Evolutionary conservation across 2,113 vertebrate species (phyloP).

Genomic region (Hemiprocne comata): DNA sequence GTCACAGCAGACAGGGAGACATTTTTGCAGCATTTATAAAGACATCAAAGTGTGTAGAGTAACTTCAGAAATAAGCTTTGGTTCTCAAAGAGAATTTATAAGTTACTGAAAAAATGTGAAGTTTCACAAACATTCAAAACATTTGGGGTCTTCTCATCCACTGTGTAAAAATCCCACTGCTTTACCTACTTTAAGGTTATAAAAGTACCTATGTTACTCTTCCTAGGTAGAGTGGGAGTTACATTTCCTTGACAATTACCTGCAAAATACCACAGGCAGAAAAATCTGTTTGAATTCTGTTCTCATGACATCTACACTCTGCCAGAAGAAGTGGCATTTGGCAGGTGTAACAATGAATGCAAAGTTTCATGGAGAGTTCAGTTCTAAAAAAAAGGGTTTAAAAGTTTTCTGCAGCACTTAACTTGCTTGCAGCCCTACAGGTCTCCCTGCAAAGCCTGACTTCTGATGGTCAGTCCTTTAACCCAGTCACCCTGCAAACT

Average conservation of each 20-base stretch:
- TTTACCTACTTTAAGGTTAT: background rate
- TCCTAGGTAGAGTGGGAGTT: background rate
- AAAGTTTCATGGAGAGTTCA: background rate
- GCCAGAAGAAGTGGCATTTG: background rate
- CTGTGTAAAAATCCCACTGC: background rate
- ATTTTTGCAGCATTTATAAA: conserved; percentile 1
- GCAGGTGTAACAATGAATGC: background rate
- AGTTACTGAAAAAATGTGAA: background rate
- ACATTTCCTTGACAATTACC: background rate
- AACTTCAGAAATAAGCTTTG: conserved; percentile 4
- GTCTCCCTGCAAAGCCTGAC: background rate
- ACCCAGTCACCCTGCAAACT: background rate
- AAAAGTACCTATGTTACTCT: background rate
- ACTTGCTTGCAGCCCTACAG: background rate
- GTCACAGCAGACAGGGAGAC: conserved; percentile 10
- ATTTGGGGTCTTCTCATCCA: background rate
- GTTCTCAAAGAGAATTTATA: background rate
- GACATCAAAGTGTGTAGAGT: background rate
- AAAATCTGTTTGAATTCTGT: background rate
- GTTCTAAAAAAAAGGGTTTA: background rate
- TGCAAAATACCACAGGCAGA: background rate
- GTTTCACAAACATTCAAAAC: background rate
- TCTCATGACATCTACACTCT: background rate
- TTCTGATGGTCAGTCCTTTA: background rate
- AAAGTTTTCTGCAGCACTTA: background rate